Evolutionary conservation across 2,113 vertebrate species (phyloP).

Genomic region (Lepisosteus osseus): DNA sequence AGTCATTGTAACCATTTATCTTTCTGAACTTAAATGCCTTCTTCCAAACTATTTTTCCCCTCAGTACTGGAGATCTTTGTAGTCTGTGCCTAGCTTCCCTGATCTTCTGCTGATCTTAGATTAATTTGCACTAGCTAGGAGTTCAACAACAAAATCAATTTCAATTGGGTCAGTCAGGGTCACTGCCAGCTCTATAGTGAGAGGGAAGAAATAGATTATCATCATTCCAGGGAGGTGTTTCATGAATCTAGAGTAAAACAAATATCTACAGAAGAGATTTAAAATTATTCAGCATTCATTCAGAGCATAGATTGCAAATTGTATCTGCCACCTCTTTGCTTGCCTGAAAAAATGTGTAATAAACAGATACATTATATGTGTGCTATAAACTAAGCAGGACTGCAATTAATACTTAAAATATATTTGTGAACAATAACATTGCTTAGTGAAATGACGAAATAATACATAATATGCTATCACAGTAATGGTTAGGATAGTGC

Average conservation of each 20-base stretch:
- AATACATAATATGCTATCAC: no score
- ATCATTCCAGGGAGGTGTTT: constrained; percentile 66
- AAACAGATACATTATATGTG: neutral
- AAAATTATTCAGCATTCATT: constrained; percentile 48
- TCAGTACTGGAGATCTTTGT: constrained; percentile 64
- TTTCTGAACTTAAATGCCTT: constrained; percentile 78
- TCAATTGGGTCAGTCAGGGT: constrained; percentile 81
- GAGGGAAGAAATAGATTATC: constrained; percentile 78
- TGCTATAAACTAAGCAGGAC: neutral
- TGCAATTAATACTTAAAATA: neutral
- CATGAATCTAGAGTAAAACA: constrained; percentile 42
- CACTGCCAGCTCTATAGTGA: constrained; percentile 62
- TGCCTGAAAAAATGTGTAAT: neutral
- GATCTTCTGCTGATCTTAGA: constrained; percentile 74
- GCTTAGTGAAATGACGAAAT: neutral
- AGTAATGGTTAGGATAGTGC: no score
- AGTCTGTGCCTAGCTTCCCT: constrained; percentile 61
- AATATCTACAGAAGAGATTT: constrained; percentile 41
- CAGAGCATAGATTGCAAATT: constrained; percentile 24
- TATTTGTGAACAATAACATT: neutral
- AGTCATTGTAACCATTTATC: constrained; percentile 85
- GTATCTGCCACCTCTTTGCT: neutral
- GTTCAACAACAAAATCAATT: constrained; percentile 93
- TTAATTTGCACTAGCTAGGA: constrained; percentile 78
- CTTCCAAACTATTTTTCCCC: constrained; percentile 64